phyloP scores from a whole-genome alignment of 2,113 vertebrate species.

The Cavia porcellus region DNA sequence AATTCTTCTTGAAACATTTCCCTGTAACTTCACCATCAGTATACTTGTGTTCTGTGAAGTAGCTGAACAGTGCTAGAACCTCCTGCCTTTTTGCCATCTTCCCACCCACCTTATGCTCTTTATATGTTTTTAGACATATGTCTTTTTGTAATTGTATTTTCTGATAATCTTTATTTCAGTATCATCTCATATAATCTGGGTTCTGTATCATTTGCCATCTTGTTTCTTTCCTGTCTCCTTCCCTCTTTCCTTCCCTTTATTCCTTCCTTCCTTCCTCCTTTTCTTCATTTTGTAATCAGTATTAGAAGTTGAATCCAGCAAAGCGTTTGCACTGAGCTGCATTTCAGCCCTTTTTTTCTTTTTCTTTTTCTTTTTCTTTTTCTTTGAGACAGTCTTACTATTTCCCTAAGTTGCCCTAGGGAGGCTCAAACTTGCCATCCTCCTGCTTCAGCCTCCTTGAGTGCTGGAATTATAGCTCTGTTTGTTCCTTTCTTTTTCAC shows the following conservation, averaged over 20 bases:
- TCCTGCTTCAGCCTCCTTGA: neutral
- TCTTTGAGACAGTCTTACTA: neutral
- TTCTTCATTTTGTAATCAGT: neutral
- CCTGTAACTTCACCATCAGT: neutral
- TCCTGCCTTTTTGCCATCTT: neutral
- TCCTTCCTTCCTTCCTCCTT: no score
- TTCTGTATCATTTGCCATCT: neutral
- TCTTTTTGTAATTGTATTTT: conserved; percentile 1
- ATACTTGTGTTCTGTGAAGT: neutral
- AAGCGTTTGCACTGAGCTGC: neutral
- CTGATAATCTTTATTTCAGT: neutral
- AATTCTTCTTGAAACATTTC: neutral
- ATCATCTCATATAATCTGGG: neutral
- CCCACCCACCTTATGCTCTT: neutral
- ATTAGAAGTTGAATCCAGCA: neutral
- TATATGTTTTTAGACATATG: neutral
- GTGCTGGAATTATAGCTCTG: neutral
- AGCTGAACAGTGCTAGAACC: neutral
- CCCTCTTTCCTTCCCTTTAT: no score
- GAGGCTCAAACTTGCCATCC: neutral
- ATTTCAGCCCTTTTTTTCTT: neutral
- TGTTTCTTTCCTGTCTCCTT: neutral
- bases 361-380: no score
- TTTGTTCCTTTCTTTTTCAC: neutral
- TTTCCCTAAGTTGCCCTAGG: neutral